Evolutionary conservation across 2,113 vertebrate species (phyloP).

Genomic region (Perccottus glenii): DNA sequence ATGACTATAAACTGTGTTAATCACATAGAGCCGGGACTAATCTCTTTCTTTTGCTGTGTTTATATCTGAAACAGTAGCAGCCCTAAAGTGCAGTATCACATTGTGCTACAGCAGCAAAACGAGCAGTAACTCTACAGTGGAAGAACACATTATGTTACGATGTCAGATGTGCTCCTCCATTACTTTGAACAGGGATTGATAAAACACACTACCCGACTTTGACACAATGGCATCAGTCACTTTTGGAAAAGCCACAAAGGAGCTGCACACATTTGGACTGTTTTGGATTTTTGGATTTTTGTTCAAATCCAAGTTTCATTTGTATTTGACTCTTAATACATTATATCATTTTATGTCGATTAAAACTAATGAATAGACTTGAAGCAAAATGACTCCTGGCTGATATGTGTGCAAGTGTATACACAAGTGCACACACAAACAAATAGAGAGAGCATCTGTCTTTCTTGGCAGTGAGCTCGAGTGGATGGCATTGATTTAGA

Average conservation of each 20-base stretch:
- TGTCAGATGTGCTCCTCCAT: background rate
- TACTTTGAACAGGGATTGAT: background rate
- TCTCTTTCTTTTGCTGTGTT: background rate
- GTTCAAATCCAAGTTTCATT: constrained; percentile 48
- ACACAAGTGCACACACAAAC: constrained; percentile 4
- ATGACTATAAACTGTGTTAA: too few species aligned
- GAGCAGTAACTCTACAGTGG: background rate
- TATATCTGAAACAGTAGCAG: background rate
- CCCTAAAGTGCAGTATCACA: background rate
- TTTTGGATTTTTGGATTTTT: constrained; percentile 38
- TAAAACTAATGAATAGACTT: constrained; percentile 43
- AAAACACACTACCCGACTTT: background rate
- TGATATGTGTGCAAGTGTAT: constrained; percentile 28
- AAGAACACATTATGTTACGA: background rate
- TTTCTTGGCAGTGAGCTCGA: constrained; percentile 62
- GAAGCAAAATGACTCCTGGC: constrained; percentile 51
- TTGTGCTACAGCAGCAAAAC: background rate
- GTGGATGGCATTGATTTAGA: constrained; percentile 70
- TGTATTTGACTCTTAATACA: constrained; percentile 21
- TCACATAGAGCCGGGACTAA: background rate
- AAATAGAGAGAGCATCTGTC: constrained; percentile 67
- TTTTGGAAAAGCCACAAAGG: constrained; percentile 7
- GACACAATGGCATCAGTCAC: background rate
- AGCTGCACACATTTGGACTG: constrained; percentile 8
- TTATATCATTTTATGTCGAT: constrained; percentile 35